These are phyloP conservation scores for Echiichthys vipera DNA, from an alignment of 2,797 vertebrate species.

Conservation along the genomic window DNA sequence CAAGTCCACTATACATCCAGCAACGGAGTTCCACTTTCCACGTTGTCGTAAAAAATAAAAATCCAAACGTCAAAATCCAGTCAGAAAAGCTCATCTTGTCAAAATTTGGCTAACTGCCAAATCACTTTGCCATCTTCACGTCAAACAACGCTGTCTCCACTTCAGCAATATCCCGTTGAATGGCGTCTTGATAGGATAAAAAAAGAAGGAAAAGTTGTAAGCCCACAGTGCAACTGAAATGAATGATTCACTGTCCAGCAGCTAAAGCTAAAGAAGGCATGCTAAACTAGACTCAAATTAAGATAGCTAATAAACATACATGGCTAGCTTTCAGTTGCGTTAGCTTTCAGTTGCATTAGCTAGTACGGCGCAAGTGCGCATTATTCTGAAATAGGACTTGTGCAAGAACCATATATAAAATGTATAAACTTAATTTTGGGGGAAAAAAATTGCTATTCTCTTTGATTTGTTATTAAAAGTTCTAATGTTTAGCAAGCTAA, in stretches of 20 bases:
- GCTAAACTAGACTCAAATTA: conserved; percentile 25
- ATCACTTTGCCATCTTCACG: conserved; percentile 90
- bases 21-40: conserved; percentile 58
- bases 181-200: conserved; percentile 95
- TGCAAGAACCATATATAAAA: too few species aligned
- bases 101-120: conserved; percentile 78
- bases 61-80: conserved; percentile 63
- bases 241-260: conserved; percentile 55
- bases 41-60: conserved; percentile 50
- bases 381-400: background rate
- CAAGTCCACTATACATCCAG: conserved; percentile 56
- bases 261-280: conserved; percentile 26
- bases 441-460: background rate
- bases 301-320: conserved; percentile 11
- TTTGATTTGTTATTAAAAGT: background rate
- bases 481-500: too few species aligned
- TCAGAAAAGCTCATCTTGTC: conserved; percentile 67
- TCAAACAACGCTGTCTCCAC: conserved; percentile 91
- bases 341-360: conserved; percentile 44
- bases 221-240: conserved; percentile 79
- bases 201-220: conserved; percentile 92
- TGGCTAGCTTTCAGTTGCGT: conserved; percentile 49
- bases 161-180: conserved; percentile 89
- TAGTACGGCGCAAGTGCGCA: conserved; percentile 12
- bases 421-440: too few species aligned